phyloP scores from a whole-genome alignment of 2,113 vertebrate genomes.

The Bufo bufo region DNA sequence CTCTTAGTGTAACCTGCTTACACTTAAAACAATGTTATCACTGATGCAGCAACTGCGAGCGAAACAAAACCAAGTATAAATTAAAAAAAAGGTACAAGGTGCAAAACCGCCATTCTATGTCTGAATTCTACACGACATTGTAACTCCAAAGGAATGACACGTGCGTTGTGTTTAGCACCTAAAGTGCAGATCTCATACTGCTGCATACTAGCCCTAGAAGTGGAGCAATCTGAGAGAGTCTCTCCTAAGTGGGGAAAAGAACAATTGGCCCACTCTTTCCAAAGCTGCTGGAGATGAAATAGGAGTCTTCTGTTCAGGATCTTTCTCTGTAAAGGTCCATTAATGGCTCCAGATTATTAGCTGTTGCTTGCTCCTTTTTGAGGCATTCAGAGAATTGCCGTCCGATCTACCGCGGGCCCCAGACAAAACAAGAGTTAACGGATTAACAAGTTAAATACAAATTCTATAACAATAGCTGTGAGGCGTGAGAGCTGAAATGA shows the following conservation, averaged over 20 bases:
- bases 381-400: not conserved
- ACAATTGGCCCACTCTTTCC: not conserved
- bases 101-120: constrained; percentile 75
- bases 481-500: constrained; percentile 1
- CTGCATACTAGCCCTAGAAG: constrained; percentile 58
- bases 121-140: constrained; percentile 64
- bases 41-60: constrained; percentile 74
- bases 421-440: not conserved
- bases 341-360: not conserved
- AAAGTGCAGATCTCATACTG: constrained; percentile 65
- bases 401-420: not conserved
- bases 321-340: not conserved
- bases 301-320: not conserved
- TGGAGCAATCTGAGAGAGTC: not conserved
- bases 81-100: constrained; percentile 73
- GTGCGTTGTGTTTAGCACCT: constrained; percentile 66
- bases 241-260: not conserved
- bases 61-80: constrained; percentile 74
- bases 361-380: not conserved
- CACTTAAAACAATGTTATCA: constrained; percentile 66
- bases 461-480: not conserved
- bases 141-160: constrained; percentile 60
- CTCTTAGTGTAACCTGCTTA: constrained; percentile 75
- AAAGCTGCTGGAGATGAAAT: constrained; percentile 6
- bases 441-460: not conserved